A percentile compares a stretch with the other conserved stretches of the same genome.
Evolutionary conservation across 1,140 invertebrate genomes (phyloP).

Genomic region (Anastrepha obliqua): DNA sequence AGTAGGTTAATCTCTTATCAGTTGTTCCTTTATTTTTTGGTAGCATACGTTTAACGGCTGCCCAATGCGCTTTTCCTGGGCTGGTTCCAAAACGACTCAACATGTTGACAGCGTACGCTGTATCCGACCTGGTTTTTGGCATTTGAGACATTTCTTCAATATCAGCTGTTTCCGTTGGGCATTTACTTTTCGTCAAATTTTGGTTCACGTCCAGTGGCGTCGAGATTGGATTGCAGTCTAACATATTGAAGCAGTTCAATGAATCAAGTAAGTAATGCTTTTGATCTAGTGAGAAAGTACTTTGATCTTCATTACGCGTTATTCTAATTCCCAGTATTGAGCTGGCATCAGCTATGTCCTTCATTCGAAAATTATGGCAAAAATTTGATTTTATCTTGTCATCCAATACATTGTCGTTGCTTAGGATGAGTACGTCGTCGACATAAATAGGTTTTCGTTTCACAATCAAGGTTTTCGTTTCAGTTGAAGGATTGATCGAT

Average conservation of each 20-base stretch:
- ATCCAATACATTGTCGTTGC: not conserved
- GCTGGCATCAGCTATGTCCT: constrained; percentile 38
- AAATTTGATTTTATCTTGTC: not conserved
- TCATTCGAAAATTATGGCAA: constrained; percentile 44
- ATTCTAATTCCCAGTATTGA: constrained; percentile 55
- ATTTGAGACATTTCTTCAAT: constrained; percentile 56
- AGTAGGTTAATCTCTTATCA: not conserved
- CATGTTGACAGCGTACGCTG: constrained; percentile 62
- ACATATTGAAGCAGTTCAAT: constrained; percentile 31
- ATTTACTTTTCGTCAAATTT: constrained; percentile 46
- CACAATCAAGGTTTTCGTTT: constrained; percentile 43
- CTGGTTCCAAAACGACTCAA: constrained; percentile 62
- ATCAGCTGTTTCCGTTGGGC: constrained; percentile 56
- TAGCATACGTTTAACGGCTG: constrained; percentile 33
- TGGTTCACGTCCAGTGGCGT: constrained; percentile 43
- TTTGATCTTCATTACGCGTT: not conserved
- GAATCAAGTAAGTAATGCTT: not conserved
- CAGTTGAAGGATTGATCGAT: constrained; percentile 54
- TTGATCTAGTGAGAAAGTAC: not conserved
- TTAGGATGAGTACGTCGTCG: constrained; percentile 49
- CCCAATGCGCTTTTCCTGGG: constrained; percentile 53
- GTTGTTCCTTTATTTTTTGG: constrained; percentile 19
- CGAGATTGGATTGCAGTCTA: constrained; percentile 44
- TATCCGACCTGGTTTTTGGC: constrained; percentile 68
- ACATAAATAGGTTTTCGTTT: constrained; percentile 47